These are phyloP conservation scores for Euproctis similis DNA, from an alignment of 2,888 invertebrate species.

Conservation along the genomic window DNA sequence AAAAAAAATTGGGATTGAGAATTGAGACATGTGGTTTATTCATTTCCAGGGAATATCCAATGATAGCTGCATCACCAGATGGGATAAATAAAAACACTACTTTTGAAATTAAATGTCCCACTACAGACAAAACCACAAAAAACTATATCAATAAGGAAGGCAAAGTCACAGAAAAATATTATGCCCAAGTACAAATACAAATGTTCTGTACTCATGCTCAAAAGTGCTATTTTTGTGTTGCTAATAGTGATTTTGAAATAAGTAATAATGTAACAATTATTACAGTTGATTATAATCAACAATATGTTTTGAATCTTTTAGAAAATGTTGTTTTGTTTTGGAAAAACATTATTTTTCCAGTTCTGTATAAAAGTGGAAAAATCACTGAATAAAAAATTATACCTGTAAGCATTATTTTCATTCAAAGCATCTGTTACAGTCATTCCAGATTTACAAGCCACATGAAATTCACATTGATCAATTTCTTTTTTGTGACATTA, in stretches of 20 bases:
- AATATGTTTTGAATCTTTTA: background rate
- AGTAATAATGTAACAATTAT: background rate
- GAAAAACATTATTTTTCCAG: background rate
- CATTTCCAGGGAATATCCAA: conserved; percentile 1
- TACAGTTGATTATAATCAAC: background rate
- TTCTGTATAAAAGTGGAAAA: no score
- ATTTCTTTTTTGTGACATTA: no score
- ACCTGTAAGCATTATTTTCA: no score
- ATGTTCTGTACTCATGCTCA: conserved; percentile 1
- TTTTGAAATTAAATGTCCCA: no score
- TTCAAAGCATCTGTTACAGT: no score
- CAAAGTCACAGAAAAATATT: background rate
- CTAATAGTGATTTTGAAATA: conserved; percentile 1
- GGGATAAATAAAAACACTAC: conserved; percentile 3
- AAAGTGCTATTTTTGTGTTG: conserved; percentile 2
- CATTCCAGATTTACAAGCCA: no score
- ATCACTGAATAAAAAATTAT: no score
- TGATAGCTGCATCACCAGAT: conserved; percentile 4
- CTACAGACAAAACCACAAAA: background rate
- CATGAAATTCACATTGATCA: no score
- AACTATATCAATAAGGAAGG: background rate
- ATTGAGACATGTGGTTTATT: background rate
- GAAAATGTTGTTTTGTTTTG: background rate
- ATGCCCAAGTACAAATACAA: conserved; percentile 1
- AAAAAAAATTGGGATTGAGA: background rate